Evolutionary conservation across 2,797 vertebrate genomes (phyloP), one percentile per base, ranked within the genome.

Genomic region (Spinibarbus caldwelli): DNA sequence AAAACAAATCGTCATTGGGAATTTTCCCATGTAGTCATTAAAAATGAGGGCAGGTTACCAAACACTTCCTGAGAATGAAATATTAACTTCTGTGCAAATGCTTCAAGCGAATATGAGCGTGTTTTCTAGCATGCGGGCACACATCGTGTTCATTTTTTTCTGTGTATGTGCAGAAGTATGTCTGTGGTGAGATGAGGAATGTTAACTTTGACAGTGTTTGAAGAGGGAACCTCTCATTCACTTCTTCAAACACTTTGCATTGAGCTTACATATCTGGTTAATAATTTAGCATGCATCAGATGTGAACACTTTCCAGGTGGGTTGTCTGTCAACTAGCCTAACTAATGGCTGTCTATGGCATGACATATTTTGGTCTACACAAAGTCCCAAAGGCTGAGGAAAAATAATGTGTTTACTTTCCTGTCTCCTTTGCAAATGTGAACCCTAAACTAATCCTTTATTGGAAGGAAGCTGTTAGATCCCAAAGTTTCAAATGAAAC

Each of bases 151-250:
- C 59, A 68, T 78, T 54, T 83, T 38, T 79, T 45, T 8, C 23
- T 75, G 89, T 89, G 89, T 89, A 85, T 80, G 86, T 87, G 86
- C 83, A 54, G 85, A 92, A 89, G 93, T 92, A 93, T 93, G 90
- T 87, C 85, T 90, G 92, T 89, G 92, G 92, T 88, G 86, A 91
- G 87, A 92, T 91, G 75, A 91, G 89, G 91, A 92, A 87, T 59
- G 66, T 70, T 89, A 87, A 92, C 91, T 87, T 81, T 91, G 82
- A 90, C 89, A 82, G n/a, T 85, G 71, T 38, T 21, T n/a, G 54
- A 84, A 84, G 83, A 64, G 3, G 45, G 75, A 84, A 80, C 52
- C 23, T 77, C 62, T 67, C 45, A 41, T 15, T 67, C 17, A 41
- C 59, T 21, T 71, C 75, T 57, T 17, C 14, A 68, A 78, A 62